Percentiles rank a stretch among this genome's conserved stretches.
These are phyloP conservation scores for Tetramorium bicarinatum DNA, from an alignment of 2,888 invertebrate genomes.

Conservation along the genomic window DNA sequence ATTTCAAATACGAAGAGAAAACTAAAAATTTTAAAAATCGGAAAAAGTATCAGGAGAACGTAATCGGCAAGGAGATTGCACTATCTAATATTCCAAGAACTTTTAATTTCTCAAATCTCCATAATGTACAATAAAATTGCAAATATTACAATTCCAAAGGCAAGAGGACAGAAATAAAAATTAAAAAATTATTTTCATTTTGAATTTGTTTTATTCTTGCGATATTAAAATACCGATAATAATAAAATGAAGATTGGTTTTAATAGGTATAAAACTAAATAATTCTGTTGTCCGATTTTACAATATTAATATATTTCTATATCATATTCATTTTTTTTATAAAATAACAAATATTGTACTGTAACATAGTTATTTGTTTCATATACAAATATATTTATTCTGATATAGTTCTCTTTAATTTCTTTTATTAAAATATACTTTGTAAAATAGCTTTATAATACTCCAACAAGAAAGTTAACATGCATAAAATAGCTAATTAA, in stretches of 20 bases:
- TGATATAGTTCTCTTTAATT: neutral
- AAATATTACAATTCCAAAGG: neutral
- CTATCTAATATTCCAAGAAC: too few relatives aligned
- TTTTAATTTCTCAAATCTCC: neutral
- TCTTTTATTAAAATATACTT: neutral
- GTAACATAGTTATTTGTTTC: neutral
- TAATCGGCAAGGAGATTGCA: too few relatives aligned
- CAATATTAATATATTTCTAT: neutral
- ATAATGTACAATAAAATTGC: neutral
- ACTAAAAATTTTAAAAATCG: too few relatives aligned
- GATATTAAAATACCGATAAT: neutral
- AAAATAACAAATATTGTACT: neutral
- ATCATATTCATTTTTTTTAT: conserved; percentile 3
- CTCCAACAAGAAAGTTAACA: neutral
- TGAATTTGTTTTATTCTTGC: neutral
- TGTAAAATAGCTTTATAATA: neutral
- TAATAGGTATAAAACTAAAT: neutral
- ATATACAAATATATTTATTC: neutral
- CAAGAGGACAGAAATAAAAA: neutral
- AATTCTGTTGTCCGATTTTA: neutral
- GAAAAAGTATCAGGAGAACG: too few relatives aligned
- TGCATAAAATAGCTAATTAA: neutral
- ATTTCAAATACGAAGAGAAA: neutral
- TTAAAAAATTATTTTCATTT: neutral
- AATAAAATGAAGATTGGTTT: neutral